A percentile compares a stretch with the other conserved stretches of the same genome.
phyloP scores from a whole-genome alignment of 2,113 vertebrate genomes.

The Alouatta palliata region DNA sequence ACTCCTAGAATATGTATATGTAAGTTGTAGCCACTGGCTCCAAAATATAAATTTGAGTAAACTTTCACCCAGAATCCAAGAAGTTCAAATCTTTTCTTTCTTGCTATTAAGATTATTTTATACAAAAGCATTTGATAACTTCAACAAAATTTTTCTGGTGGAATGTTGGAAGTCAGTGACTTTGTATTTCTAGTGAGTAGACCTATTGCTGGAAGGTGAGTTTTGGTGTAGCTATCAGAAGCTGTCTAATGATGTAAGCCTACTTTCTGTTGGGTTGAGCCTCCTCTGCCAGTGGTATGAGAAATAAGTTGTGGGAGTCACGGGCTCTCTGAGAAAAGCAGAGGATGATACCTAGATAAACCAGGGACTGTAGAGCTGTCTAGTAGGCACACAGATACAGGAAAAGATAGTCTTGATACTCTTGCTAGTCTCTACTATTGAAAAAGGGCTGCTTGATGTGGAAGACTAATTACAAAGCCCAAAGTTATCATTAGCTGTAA shows the following conservation, averaged over 20 bases:
- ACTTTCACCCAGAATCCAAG: background rate
- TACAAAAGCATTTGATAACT: conserved; percentile 26
- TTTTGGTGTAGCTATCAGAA: background rate
- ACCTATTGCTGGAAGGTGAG: background rate
- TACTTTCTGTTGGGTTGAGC: background rate
- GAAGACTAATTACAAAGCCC: background rate
- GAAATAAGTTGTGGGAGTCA: background rate
- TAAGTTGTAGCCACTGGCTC: background rate
- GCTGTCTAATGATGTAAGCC: background rate
- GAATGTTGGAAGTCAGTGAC: background rate
- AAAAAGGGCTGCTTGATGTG: background rate
- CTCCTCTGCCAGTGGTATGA: background rate
- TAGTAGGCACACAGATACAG: background rate
- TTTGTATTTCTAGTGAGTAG: background rate
- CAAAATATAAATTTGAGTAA: background rate
- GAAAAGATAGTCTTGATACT: background rate
- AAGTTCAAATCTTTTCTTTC: background rate
- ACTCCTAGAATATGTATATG: background rate
- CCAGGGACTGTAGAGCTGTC: background rate
- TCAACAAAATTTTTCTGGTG: background rate
- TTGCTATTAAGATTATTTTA: background rate
- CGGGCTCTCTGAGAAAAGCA: background rate
- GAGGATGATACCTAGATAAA: background rate
- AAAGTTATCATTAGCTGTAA: background rate
- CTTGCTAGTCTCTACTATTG: background rate